These are phyloP conservation scores for Crotalus tigris DNA, from an alignment of 2,113 vertebrate genomes.

Conservation along the genomic window DNA sequence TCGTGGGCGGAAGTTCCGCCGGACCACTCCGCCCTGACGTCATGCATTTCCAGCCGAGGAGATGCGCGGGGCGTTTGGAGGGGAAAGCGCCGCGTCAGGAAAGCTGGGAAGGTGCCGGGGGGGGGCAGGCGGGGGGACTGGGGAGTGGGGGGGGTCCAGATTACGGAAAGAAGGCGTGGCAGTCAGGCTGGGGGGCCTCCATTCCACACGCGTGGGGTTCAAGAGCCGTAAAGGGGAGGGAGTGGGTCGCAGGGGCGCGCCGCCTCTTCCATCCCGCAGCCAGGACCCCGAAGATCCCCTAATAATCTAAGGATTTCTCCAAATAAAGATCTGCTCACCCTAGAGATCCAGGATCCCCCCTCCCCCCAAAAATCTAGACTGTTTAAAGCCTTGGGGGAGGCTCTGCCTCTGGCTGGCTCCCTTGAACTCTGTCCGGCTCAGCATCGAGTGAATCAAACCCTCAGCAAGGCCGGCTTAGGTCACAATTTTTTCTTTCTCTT, in stretches of 20 bases:
- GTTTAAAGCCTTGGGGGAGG: no score
- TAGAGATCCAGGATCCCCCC: not conserved
- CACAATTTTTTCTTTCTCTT: no score
- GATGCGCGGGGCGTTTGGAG: constrained; percentile 26
- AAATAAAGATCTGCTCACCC: not conserved
- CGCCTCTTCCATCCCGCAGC: constrained; percentile 31
- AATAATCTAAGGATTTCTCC: not conserved
- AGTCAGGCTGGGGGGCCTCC: constrained; percentile 51
- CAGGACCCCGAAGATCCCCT: not conserved
- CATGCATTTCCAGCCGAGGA: constrained; percentile 56
- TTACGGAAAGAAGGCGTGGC: constrained; percentile 54
- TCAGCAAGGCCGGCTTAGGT: no score
- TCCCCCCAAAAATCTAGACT: not conserved
- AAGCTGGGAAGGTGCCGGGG: not conserved
- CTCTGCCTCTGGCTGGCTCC: no score
- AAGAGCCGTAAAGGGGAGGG: constrained; percentile 36
- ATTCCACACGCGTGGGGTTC: constrained; percentile 21
- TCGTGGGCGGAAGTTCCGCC: no score
- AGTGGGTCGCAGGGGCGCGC: constrained; percentile 43
- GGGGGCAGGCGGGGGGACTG: constrained; percentile 46
- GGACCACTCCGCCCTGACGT: constrained; percentile 49
- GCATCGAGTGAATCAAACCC: no score
- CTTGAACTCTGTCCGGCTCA: no score
- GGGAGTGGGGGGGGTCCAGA: constrained; percentile 48
- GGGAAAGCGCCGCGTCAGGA: constrained; percentile 5